Evolutionary conservation across 23 tunicate species (phyloP).

Genomic region (Styela clava): DNA sequence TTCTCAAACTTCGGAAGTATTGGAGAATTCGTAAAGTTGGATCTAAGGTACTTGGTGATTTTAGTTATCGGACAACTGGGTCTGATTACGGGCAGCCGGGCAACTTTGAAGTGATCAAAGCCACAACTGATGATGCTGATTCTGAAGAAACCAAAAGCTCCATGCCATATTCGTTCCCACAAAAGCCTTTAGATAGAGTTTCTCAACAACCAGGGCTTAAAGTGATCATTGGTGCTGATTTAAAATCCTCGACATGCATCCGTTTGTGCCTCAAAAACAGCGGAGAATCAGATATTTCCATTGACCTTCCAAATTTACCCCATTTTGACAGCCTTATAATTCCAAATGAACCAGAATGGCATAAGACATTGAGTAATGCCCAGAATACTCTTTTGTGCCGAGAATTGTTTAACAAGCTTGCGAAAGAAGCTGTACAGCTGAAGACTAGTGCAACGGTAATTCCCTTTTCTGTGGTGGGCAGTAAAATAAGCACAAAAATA

Average conservation of each 20-base stretch:
- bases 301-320: neutral
- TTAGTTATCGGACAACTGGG: slow-evolving; percentile 75
- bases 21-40: slow-evolving; percentile 85
- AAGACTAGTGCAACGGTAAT: slow-evolving; percentile 38
- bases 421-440: slow-evolving; percentile 77
- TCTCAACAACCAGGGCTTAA: neutral
- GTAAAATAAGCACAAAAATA: slow-evolving; percentile 56
- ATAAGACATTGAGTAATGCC: slow-evolving; percentile 60
- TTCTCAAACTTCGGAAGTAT: slow-evolving; percentile 62
- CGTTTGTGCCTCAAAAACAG: neutral
- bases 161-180: neutral
- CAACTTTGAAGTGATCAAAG: slow-evolving; percentile 85
- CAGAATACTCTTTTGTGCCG: slow-evolving; percentile 81
- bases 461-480: slow-evolving; percentile 73
- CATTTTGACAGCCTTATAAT: neutral
- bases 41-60: slow-evolving; percentile 76
- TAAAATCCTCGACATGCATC: neutral
- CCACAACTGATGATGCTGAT: slow-evolving; percentile 47
- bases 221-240: slow-evolving; percentile 20
- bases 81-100: slow-evolving; percentile 72
- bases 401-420: slow-evolving; percentile 63
- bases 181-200: neutral
- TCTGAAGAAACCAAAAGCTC: slow-evolving; percentile 6
- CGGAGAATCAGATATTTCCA: neutral
- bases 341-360: slow-evolving; percentile 62